Conservation (phyloP, 2,888 invertebrate species). For the Dryobota labecula region DNA sequence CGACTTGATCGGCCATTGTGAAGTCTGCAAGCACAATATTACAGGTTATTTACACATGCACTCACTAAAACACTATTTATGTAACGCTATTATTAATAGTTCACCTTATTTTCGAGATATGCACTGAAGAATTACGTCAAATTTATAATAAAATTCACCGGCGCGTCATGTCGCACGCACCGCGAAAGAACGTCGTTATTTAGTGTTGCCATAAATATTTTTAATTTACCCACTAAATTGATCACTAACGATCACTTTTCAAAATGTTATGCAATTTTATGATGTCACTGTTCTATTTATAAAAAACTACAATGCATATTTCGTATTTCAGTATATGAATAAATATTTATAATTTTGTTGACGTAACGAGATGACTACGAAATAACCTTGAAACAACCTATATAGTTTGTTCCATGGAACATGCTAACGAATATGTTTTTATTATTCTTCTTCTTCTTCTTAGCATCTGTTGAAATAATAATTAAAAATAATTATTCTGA, state of each 20-base stretch:
- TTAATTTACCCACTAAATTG: slow-evolving; percentile 35
- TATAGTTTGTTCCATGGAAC: background rate
- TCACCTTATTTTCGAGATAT: slow-evolving; percentile 81
- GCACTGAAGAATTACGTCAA: slow-evolving; percentile 87
- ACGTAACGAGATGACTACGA: background rate
- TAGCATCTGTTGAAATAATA: background rate
- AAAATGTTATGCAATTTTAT: slow-evolving; percentile 50
- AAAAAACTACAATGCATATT: background rate
- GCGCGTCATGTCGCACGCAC: slow-evolving; percentile 89
- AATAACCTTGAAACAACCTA: slow-evolving; percentile 7
- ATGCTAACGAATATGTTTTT: background rate
- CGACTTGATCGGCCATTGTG: slow-evolving; percentile 92
- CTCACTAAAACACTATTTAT: slow-evolving; percentile 66
- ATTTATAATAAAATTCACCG: slow-evolving; percentile 87
- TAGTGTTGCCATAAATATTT: slow-evolving; percentile 75
- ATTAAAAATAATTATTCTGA: background rate
- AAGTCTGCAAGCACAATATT: slow-evolving; percentile 92
- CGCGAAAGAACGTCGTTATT: slow-evolving; percentile 84
- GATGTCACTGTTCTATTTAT: slow-evolving; percentile 31
- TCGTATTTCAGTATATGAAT: background rate
- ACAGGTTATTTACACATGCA: slow-evolving; percentile 74
- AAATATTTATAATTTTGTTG: background rate
- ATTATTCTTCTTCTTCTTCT: background rate
- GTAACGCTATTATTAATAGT: slow-evolving; percentile 61
- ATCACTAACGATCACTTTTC: slow-evolving; percentile 25